Percentiles rank a stretch among this genome's conserved stretches.
Conservation (phyloP, 2,888 invertebrate genomes). For the Eulithis testata region DNA sequence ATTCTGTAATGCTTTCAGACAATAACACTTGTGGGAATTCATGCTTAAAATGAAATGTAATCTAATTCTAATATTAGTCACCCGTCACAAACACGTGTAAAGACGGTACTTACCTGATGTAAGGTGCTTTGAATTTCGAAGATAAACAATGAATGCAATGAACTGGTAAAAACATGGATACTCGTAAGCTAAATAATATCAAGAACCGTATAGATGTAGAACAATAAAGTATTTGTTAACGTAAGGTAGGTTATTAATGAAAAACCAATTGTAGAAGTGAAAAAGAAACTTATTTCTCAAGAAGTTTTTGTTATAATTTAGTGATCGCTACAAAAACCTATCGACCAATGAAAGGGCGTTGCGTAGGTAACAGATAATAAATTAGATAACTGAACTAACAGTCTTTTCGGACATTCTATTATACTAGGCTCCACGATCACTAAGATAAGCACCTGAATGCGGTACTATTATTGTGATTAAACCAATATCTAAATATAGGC, state of each 20-base stretch:
- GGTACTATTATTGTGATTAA: neutral
- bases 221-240: too few relatives aligned
- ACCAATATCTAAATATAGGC: too few relatives aligned
- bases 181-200: too few relatives aligned
- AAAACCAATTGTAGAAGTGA: too few relatives aligned
- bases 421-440: neutral
- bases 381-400: neutral
- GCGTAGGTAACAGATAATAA: constrained; percentile 4
- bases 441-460: neutral
- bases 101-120: neutral
- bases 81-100: neutral
- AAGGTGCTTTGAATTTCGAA: neutral
- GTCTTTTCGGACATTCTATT: neutral
- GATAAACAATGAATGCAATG: neutral
- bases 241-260: too few relatives aligned
- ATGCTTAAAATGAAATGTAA: constrained; percentile 4
- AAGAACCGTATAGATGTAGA: too few relatives aligned
- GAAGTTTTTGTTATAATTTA: neutral
- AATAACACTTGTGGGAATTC: neutral
- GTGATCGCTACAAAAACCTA: neutral
- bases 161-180: neutral
- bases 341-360: neutral
- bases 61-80: constrained; percentile 4
- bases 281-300: too few relatives aligned
- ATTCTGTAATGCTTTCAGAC: neutral